phyloP scores from a whole-genome alignment of 2,888 invertebrate genomes.

The Mantis religiosa region DNA sequence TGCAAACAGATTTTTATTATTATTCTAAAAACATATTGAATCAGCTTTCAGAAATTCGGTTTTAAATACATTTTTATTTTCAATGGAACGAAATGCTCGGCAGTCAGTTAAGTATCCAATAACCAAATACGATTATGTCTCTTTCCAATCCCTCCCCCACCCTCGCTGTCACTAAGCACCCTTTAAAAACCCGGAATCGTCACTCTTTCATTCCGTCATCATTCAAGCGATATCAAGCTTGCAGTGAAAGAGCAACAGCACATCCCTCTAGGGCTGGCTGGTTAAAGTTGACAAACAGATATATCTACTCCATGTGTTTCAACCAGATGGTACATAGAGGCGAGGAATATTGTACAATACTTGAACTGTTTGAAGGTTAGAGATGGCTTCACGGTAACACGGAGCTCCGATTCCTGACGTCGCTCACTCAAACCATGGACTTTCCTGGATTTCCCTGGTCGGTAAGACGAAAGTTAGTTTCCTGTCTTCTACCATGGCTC shows the following conservation, averaged over 20 bases:
- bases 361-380: too few species aligned
- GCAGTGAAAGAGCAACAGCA: neutral
- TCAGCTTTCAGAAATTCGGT: neutral
- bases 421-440: too few species aligned
- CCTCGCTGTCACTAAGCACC: neutral
- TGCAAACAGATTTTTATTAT: neutral
- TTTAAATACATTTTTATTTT: neutral
- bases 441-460: too few species aligned
- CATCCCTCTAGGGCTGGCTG: too few species aligned
- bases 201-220: neutral
- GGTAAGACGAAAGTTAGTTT: too few species aligned
- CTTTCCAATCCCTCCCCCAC: neutral
- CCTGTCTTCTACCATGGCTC: too few species aligned
- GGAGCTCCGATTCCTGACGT: too few species aligned
- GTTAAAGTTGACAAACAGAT: too few species aligned
- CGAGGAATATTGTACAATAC: too few species aligned
- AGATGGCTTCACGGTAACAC: too few species aligned
- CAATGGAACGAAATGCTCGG: neutral
- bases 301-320: too few species aligned
- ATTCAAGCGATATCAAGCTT: neutral
- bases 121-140: constrained; percentile 8
- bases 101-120: constrained; percentile 8
- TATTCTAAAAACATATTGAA: neutral
- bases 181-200: constrained; percentile 1
- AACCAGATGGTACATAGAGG: too few species aligned